Conservation (phyloP, 92 coral and sea anemone species). For the Phenganax stokvisi region DNA sequence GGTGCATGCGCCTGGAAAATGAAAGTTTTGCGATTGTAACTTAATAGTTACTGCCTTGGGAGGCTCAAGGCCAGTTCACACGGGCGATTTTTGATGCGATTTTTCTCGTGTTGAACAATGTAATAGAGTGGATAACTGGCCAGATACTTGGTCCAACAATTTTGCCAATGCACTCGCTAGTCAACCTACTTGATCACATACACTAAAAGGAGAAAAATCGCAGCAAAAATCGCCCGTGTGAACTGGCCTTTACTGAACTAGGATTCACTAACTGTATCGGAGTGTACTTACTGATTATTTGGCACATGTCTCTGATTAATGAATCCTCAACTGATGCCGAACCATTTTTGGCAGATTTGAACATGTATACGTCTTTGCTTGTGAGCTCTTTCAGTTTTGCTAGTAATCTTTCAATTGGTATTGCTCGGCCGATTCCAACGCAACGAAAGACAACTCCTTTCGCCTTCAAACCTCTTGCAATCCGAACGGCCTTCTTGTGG, state of each 20-base stretch:
- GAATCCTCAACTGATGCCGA: conserved; percentile 17
- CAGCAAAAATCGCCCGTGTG: too few relatives aligned
- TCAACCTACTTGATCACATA: too few relatives aligned
- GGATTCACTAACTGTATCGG: neutral
- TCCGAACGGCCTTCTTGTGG: conserved; percentile 16
- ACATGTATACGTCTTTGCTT: conserved; percentile 25
- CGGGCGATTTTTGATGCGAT: too few relatives aligned
- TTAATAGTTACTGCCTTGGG: neutral
- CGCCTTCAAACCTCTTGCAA: conserved; percentile 5
- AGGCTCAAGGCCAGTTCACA: too few relatives aligned
- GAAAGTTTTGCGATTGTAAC: neutral
- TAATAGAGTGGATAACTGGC: too few relatives aligned
- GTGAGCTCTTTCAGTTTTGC: conserved; percentile 36
- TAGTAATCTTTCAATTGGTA: neutral
- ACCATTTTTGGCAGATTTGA: conserved; percentile 12
- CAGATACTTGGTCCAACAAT: too few relatives aligned
- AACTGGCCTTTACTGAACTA: too few relatives aligned
- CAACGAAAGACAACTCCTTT: conserved; percentile 26
- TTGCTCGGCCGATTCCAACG: conserved; percentile 27
- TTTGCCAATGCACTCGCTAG: too few relatives aligned
- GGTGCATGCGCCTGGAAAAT: conserved; percentile 8
- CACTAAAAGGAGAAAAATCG: too few relatives aligned
- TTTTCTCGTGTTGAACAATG: too few relatives aligned
- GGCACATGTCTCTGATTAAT: conserved; percentile 27
- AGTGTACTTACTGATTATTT: conserved; percentile 19